Evolutionary conservation across 2,797 vertebrate species (phyloP), one percentile per base, ranked within the genome.

Genomic region (Cyclopterus lumpus): DNA sequence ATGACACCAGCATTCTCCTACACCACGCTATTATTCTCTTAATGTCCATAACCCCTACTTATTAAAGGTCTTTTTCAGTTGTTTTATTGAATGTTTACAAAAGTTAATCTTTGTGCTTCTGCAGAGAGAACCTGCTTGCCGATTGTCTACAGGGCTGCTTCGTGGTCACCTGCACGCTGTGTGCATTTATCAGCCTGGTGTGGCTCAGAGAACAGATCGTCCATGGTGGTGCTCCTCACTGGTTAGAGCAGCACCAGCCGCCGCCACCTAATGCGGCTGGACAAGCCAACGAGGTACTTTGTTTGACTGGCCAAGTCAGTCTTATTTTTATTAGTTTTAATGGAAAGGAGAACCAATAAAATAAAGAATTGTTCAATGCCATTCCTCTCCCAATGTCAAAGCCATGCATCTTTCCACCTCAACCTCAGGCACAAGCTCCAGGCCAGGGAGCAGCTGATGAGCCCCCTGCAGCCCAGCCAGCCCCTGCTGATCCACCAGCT

Each of bases 91-190:
- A 0, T 34, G 1, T 64, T 69, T 46, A 0, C 28, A 10, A 30
- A 11, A 54, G 8, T 53, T 42, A 22, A 18, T 81, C 2, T 69
- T 12, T 77, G 22, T 67, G 26, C 28, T 58, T 28, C 67, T 68
- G 28, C 89, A 99, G 98, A 91, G 98, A 99, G 82, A 99, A 99
- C 94, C 94, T 99, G 88, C 92, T 99, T 88, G 98, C 98, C 5
- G 98, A 99, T 91, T 99, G 98, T 92, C 94, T 99, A 85, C 98
- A 99, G 91, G 98, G 98, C 74, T 99, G 97, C 88, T 99, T 99
- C 67, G 98, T 99, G 87, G 98, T 99, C 61, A 99, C 98, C 0
- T 99, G 98, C 93, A 99, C 98, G 0, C 93, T 99, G 48, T 99
- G 98, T 78, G 98, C 98, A 0, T 99, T 99, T 84, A 99, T 99